Evolutionary conservation across 1,140 invertebrate genomes (phyloP), one percentile per base, ranked within the genome.

Genomic region (Hestina assimilis): DNA sequence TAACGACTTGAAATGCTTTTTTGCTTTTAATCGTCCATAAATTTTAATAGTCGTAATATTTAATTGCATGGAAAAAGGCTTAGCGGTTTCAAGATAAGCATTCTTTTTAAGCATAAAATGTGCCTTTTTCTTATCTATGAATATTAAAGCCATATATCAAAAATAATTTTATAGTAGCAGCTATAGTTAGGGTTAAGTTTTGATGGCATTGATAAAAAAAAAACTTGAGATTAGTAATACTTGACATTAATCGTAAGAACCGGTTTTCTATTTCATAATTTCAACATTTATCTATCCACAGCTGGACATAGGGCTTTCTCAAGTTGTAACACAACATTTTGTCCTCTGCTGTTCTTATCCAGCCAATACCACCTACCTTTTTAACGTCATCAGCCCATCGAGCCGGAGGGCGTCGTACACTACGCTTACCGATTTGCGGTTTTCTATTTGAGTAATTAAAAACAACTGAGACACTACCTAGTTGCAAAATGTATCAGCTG

Each of bases 191-290:
- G 33, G 8, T 19, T 38, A 19, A 38, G 33, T 19, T 38, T 38
- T 15, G 31, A 15, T 33, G 2, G 33, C 7, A 19, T 9, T 17
- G 33, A 38, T 38, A 38, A 38, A 17, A 38, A 38, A 38, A 38
- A 17, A 17, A 38, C 33, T 1, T 2, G 11, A 20, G 2, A 19
- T 33, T 33, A 33, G 12, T 33, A 33, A 33, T 19, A 38, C 33
- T 38, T 38, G 33, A 38, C 33, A 17, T 20, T 38, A 38, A 38
- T 38, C 33, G 19, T 17, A 35, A 35, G 15, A 35, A 38, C 17
- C 15, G n/a, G n/a, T n/a, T n/a, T n/a, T n/a, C n/a, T n/a, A n/a
- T n/a, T n/a, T n/a, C n/a, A n/a, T n/a, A n/a, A n/a, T n/a, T n/a
- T n/a, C n/a, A n/a, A n/a, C n/a, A n/a, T n/a, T n/a, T n/a, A n/a